phyloP scores from a whole-genome alignment of 1,140 invertebrate genomes.

The Megalopta genalis region DNA sequence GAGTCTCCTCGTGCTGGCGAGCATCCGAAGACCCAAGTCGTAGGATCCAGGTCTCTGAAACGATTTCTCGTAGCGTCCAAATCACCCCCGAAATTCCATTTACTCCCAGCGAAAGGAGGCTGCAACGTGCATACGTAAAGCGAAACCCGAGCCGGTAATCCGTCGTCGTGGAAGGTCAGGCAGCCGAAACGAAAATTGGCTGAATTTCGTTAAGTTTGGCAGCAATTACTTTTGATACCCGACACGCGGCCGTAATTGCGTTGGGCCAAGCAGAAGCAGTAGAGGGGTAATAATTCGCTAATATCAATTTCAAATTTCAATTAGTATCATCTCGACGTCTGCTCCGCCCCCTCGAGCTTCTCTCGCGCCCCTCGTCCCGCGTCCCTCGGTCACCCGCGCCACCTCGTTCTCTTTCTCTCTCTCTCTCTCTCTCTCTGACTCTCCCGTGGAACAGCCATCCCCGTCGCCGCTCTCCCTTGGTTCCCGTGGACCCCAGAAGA shows the following conservation, averaged over 20 bases:
- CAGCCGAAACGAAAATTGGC: constrained; percentile 65
- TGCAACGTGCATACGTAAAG: constrained; percentile 37
- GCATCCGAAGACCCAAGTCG: too few relatives aligned
- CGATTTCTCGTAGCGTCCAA: constrained; percentile 1
- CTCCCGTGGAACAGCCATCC: not conserved
- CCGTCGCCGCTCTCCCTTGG: constrained; percentile 31
- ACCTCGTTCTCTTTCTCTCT: not conserved
- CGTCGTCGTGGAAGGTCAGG: constrained; percentile 58
- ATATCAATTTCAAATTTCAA: constrained; percentile 82
- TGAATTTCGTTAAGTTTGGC: constrained; percentile 73
- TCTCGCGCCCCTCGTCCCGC: not conserved
- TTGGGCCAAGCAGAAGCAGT: constrained; percentile 68
- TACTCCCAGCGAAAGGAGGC: constrained; percentile 4
- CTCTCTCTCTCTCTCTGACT: not conserved
- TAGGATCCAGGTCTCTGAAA: not conserved
- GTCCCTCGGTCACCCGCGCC: constrained; percentile 2
- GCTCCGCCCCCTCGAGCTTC: constrained; percentile 55
- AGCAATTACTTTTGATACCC: constrained; percentile 76
- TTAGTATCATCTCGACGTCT: constrained; percentile 79
- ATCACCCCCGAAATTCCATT: constrained; percentile 37
- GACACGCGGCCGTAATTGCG: constrained; percentile 76
- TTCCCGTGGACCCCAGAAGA: constrained; percentile 66
- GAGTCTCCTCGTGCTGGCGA: too few relatives aligned
- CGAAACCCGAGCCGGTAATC: constrained; percentile 42
- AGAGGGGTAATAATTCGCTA: constrained; percentile 78